Evolutionary conservation across 1,140 invertebrate genomes (phyloP).

Genomic region (Drosophila carrolli): DNA sequence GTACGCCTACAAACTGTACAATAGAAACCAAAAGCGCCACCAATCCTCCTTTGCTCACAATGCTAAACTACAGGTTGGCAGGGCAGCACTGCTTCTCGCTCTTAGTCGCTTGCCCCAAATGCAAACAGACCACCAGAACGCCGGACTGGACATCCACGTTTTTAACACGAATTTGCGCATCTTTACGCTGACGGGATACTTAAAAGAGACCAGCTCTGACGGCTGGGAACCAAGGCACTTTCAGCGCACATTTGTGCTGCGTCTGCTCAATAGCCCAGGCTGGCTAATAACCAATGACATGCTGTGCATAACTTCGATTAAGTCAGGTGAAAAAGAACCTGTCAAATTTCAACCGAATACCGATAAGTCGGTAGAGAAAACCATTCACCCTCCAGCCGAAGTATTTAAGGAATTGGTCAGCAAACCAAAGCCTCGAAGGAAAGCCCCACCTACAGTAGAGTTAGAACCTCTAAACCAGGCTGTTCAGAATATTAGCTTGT

Average conservation of each 20-base stretch:
- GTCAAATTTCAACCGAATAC: too few species aligned
- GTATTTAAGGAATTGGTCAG: too few species aligned
- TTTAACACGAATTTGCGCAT: slow-evolving; percentile 4
- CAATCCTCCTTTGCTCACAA: slow-evolving; percentile 16
- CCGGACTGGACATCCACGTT: slow-evolving; percentile 2
- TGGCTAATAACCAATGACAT: slow-evolving; percentile 52
- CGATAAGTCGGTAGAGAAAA: too few species aligned
- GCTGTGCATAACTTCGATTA: slow-evolving; percentile 4
- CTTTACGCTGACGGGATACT: slow-evolving; percentile 25
- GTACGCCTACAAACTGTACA: slow-evolving; percentile 28
- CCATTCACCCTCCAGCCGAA: background rate
- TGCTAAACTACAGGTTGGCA: slow-evolving; percentile 30
- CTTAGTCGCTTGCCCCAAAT: slow-evolving; percentile 28
- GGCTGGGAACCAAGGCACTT: slow-evolving; percentile 10
- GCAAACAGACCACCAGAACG: background rate
- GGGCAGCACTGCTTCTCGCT: slow-evolving; percentile 1
- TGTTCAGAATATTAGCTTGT: slow-evolving; percentile 11
- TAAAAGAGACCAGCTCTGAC: background rate
- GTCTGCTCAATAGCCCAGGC: too few species aligned
- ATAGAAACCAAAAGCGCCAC: slow-evolving; percentile 22
- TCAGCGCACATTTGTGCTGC: slow-evolving; percentile 35
- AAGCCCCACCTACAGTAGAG: background rate
- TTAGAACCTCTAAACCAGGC: background rate
- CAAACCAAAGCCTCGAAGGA: background rate
- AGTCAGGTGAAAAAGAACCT: too few species aligned